Evolutionary conservation across 35 echinoderm and acorn worm species (phyloP), one percentile per base, ranked within the genome.

Genomic region (Ophiothrix spiculata): DNA sequence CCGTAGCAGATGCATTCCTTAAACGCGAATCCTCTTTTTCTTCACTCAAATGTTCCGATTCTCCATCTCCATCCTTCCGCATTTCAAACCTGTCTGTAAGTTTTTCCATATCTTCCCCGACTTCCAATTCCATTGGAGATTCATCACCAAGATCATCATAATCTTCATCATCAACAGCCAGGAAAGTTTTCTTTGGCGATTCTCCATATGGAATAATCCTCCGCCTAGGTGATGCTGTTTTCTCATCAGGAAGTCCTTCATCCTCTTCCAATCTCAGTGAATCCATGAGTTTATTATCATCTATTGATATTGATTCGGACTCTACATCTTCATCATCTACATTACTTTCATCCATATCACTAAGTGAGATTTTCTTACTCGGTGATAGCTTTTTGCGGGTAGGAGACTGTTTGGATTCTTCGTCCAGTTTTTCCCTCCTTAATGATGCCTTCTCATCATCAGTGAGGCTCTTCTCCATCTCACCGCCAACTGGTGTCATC

Each of bases 391-490:
- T n/a, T n/a, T n/a, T n/a, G 19, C 6, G 6, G 6, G 6, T 49
- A 10, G 42, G 42, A 49, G 42, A 49, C 19, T 10, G 6, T 49
- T 49, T 49, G 6, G 6, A 10, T 6, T 49, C 42, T 49, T 49
- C 42, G 6, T 10, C 21, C 2, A 36, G 17, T 35, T 17, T 36
- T 17, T 35, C 76, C 17, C 36, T 25, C 38, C 34, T 82, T 15
- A 45, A 29, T 34, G 80, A 39, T 8, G 33, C 80, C 39, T 82
- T 82, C 80, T 82, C 80, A 54, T 82, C 80, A 33, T 82, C 80
- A 31, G 80, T 82, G 31, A 82, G 40, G 11, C 42, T 45, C 31
- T 1, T 31, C 21, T 46, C 25, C 0, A 32, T 41, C 38, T 82
- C 80, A 13, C 8, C 6, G 40, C 54, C 32, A 11, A 13, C 29